Percentiles rank a stretch among this genome's conserved stretches.
Evolutionary conservation across 2,797 vertebrate species (phyloP).

Genomic region (Cossypha polioptera): DNA sequence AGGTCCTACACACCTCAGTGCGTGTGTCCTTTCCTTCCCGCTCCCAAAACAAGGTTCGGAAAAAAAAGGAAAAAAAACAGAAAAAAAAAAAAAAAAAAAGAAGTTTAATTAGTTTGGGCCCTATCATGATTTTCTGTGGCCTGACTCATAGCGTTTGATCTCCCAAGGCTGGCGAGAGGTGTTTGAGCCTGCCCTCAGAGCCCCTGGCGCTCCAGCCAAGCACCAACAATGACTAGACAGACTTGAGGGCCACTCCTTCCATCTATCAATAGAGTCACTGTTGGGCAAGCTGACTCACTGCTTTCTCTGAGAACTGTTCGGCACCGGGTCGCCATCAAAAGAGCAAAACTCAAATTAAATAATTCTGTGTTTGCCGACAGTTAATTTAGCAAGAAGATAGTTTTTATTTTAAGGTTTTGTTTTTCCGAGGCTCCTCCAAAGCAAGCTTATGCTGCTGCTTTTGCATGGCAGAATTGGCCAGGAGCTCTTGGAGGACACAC

Average conservation of each 20-base stretch:
- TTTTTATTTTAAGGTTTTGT: slow-evolving; percentile 26
- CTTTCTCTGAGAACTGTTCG: neutral
- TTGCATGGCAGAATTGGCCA: rapidly evolving
- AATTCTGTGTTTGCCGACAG: neutral
- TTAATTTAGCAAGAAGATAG: neutral
- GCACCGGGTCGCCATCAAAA: neutral
- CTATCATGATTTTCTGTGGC: slow-evolving; percentile 34
- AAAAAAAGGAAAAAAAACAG: neutral
- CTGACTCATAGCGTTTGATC: slow-evolving; percentile 57
- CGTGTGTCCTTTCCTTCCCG: rapidly evolving
- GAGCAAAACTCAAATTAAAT: slow-evolving; percentile 11
- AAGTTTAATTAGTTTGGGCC: slow-evolving; percentile 6
- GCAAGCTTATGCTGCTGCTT: neutral
- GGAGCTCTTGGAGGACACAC: neutral
- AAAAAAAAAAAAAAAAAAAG: neutral
- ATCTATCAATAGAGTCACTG: slow-evolving; percentile 64
- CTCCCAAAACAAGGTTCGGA: neutral
- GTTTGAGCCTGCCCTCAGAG: slow-evolving; percentile 46
- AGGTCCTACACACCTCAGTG: neutral
- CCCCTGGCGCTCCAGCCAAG: slow-evolving; percentile 27
- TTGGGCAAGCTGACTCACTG: slow-evolving; percentile 48
- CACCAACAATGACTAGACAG: slow-evolving; percentile 64
- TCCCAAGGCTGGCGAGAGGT: slow-evolving; percentile 15
- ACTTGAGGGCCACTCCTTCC: slow-evolving; percentile 42
- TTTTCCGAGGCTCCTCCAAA: slow-evolving; percentile 21